These are phyloP conservation scores for Cyprinodon variegatus DNA, from an alignment of 2,113 vertebrate species.

Conservation along the genomic window DNA sequence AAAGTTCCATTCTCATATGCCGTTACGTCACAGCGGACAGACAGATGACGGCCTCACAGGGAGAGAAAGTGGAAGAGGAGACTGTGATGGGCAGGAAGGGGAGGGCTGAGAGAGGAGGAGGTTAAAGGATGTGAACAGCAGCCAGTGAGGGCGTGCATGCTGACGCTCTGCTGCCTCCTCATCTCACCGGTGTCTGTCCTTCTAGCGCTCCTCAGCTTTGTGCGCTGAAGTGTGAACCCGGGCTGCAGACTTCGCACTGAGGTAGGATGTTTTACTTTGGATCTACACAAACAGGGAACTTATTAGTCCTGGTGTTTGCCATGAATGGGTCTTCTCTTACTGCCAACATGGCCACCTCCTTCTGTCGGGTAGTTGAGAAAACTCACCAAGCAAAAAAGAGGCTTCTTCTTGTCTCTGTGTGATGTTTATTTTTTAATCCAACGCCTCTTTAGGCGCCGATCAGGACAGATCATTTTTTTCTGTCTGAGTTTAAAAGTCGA, in stretches of 20 bases:
- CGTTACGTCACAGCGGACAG: slow-evolving; percentile 63
- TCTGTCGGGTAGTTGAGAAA: background rate
- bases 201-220: background rate
- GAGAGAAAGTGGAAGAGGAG: slow-evolving; percentile 12
- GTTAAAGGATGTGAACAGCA: slow-evolving; percentile 17
- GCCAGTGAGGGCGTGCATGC: slow-evolving; percentile 50
- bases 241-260: slow-evolving; percentile 11
- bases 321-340: background rate
- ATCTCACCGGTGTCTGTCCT: background rate
- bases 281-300: background rate
- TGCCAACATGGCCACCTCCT: background rate
- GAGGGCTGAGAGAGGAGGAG: slow-evolving; percentile 47
- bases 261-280: slow-evolving; percentile 60
- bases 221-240: background rate
- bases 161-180: slow-evolving; percentile 20
- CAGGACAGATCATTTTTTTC: background rate
- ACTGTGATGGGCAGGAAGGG: slow-evolving; percentile 30
- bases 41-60: slow-evolving; percentile 30
- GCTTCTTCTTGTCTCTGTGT: background rate
- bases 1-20: slow-evolving; percentile 40
- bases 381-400: background rate
- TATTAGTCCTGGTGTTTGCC: background rate
- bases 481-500: background rate
- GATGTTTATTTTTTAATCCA: background rate
- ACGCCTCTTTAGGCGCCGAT: background rate